Conservation (phyloP, 1,140 invertebrate genomes). For the Drosophila bifasciata region DNA sequence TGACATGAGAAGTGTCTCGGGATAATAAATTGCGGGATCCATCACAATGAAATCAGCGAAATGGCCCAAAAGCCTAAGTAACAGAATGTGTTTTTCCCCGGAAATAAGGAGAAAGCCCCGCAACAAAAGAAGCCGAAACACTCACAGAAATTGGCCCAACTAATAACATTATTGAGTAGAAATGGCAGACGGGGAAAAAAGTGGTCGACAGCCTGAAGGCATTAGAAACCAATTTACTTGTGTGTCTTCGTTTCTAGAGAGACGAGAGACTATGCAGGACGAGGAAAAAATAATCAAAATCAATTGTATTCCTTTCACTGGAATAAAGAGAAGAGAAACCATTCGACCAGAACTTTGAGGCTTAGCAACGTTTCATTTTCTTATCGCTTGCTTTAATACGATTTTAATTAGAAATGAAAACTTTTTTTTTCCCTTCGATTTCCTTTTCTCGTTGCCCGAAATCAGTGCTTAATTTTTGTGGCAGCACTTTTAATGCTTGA, state of each 20-base stretch:
- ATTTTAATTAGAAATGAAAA: conserved; percentile 71
- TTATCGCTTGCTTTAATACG: no score
- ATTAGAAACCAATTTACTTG: conserved; percentile 70
- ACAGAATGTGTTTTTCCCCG: conserved; percentile 35
- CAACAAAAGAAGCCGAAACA: conserved; percentile 30
- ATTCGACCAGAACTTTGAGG: conserved; percentile 53
- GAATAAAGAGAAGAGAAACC: conserved; percentile 35
- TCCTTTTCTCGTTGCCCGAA: conserved; percentile 13
- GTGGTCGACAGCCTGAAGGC: conserved; percentile 29
- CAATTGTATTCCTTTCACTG: conserved; percentile 58
- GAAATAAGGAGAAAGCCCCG: conserved; percentile 21
- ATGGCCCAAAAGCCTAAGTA: conserved; percentile 43
- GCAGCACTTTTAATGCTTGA: conserved; percentile 55
- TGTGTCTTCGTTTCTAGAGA: conserved; percentile 15
- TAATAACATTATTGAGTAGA: conserved; percentile 79
- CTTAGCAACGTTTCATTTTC: conserved; percentile 67
- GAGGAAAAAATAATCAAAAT: conserved; percentile 65
- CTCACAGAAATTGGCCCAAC: conserved; percentile 61
- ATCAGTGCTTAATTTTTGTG: conserved; percentile 55
- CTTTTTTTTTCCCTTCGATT: conserved; percentile 36
- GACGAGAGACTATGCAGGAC: not conserved
- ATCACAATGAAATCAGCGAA: conserved; percentile 57
- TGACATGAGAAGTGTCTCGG: no score
- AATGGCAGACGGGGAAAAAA: conserved; percentile 10
- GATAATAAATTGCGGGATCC: conserved; percentile 29